Evolutionary conservation across 2,797 vertebrate species (phyloP).

Genomic region (Sebastolobus alascanus): DNA sequence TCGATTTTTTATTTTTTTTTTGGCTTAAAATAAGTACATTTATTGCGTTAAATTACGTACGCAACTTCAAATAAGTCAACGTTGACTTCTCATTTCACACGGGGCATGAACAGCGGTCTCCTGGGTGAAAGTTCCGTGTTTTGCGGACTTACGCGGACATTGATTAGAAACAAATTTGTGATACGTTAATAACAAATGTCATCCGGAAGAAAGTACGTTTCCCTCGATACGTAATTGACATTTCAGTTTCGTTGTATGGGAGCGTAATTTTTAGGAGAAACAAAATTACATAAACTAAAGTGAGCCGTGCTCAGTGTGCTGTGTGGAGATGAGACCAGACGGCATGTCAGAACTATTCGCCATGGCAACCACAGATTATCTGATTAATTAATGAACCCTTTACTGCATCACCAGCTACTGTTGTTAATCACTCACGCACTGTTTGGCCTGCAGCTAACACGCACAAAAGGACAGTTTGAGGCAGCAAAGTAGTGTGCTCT

Average conservation of each 20-base stretch:
- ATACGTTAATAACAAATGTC: not conserved
- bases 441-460: conserved; percentile 72
- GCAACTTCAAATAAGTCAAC: too few relatives aligned
- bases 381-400: conserved; percentile 86
- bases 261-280: not conserved
- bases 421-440: conserved; percentile 73
- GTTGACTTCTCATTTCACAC: not conserved
- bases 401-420: conserved; percentile 66
- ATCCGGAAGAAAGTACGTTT: not conserved
- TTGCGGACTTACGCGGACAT: too few relatives aligned
- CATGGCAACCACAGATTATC: conserved; percentile 76
- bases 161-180: not conserved
- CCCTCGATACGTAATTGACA: not conserved
- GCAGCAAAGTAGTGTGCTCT: conserved; percentile 7
- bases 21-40: not conserved
- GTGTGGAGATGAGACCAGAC: conserved; percentile 63
- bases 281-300: not conserved
- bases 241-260: not conserved
- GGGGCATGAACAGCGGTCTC: not conserved
- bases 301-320: conserved; percentile 13
- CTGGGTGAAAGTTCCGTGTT: not conserved
- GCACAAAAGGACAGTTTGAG: conserved; percentile 9
- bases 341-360: conserved; percentile 71
- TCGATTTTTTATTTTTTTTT: not conserved
- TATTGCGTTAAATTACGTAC: fast-evolving